Evolutionary conservation across 1,140 invertebrate species (phyloP).

Genomic region (Stenopsyche tienmushanensis): DNA sequence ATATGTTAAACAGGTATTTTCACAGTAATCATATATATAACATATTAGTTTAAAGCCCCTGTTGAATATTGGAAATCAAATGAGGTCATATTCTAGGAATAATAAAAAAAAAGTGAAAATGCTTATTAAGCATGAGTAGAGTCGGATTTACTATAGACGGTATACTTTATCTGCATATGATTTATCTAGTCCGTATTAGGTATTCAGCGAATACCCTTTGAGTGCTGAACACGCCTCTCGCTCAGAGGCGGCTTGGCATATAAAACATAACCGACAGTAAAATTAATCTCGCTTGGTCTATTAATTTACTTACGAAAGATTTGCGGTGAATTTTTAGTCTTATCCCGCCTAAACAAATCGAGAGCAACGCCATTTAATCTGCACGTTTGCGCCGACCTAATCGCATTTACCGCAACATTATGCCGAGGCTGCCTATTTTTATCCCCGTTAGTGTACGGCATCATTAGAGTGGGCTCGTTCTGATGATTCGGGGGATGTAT

Average conservation of each 20-base stretch:
- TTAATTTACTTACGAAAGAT: slow-evolving; percentile 23
- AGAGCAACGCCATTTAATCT: neutral
- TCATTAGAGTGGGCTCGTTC: neutral
- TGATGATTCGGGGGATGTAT: neutral
- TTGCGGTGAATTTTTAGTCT: slow-evolving; percentile 20
- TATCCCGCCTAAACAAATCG: neutral
- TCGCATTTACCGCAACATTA: neutral
- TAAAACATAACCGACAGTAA: slow-evolving; percentile 23
- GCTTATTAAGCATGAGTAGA: too few relatives aligned
- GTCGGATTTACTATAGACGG: too few relatives aligned
- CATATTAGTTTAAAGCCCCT: too few relatives aligned
- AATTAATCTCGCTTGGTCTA: slow-evolving; percentile 21
- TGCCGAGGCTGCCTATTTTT: neutral
- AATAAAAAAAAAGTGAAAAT: too few relatives aligned
- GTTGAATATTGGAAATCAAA: too few relatives aligned
- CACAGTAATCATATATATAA: too few relatives aligned
- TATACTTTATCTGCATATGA: too few relatives aligned
- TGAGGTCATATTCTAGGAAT: too few relatives aligned
- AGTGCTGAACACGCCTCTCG: neutral
- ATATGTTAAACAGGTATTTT: too few relatives aligned
- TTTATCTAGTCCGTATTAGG: too few relatives aligned
- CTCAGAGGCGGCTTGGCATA: neutral
- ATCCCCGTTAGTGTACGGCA: neutral
- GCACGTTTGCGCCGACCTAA: neutral
- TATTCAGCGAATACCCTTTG: slow-evolving; percentile 10